Evolutionary conservation across 2,888 invertebrate species (phyloP).

Genomic region (Strigamia transsilvanica): DNA sequence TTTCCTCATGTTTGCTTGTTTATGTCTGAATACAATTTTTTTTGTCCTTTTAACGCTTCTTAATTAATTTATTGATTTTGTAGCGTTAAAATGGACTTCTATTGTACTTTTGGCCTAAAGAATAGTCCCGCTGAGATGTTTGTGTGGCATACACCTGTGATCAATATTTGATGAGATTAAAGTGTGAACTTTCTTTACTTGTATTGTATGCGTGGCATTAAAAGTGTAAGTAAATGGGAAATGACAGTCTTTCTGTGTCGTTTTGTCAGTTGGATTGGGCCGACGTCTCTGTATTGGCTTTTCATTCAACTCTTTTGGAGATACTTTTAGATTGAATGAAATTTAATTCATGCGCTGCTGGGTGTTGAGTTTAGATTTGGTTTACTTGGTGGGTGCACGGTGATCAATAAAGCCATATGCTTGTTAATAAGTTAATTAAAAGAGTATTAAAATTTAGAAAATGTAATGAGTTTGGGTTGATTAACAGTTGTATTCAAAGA

Average conservation of each 20-base stretch:
- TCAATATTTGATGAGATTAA: constrained; percentile 24
- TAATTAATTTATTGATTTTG: background rate
- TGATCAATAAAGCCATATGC: no score
- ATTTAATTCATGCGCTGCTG: background rate
- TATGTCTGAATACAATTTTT: background rate
- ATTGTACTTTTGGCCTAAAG: background rate
- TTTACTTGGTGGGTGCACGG: no score
- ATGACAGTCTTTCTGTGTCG: background rate
- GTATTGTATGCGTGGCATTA: background rate
- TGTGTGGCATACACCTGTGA: background rate
- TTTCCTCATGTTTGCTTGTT: background rate
- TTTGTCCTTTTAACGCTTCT: no score
- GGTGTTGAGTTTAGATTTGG: no score
- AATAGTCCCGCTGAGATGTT: constrained; percentile 7
- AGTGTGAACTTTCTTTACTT: background rate
- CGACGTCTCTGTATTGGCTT: background rate
- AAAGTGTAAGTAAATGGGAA: background rate
- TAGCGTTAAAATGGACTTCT: background rate
- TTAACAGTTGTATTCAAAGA: no score
- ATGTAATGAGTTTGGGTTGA: no score
- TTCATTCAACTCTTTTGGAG: background rate
- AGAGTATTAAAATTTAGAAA: no score
- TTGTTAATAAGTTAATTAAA: no score
- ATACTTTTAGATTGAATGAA: background rate
- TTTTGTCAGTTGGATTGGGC: background rate